Percentiles rank a stretch among this genome's conserved stretches.
phyloP scores from a whole-genome alignment of 2,888 invertebrate species.

The Empis stercorea region DNA sequence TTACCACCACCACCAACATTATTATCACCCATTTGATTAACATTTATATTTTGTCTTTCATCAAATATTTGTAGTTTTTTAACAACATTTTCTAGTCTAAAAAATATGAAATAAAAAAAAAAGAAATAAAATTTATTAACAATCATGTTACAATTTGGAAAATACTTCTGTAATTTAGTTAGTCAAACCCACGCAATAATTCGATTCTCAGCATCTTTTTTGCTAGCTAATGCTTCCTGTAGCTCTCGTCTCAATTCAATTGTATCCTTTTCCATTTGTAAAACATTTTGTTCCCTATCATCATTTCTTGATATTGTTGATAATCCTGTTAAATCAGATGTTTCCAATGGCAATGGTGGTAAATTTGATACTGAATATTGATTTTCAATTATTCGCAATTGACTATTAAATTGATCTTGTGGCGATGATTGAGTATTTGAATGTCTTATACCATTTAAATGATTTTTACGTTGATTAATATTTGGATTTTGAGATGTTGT shows the following conservation, averaged over 20 bases:
- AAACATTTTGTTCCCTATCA: constrained; percentile 7
- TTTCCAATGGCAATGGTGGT: neutral
- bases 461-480: neutral
- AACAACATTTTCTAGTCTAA: constrained; percentile 36
- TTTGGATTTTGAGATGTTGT: constrained; percentile 8
- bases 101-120: constrained; percentile 16
- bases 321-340: neutral
- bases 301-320: constrained; percentile 9
- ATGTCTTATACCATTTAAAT: neutral
- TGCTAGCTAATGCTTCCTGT: constrained; percentile 31
- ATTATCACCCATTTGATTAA: neutral
- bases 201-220: constrained; percentile 34
- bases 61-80: constrained; percentile 27
- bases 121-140: constrained; percentile 3
- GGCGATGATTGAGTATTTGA: neutral
- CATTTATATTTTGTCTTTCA: constrained; percentile 14
- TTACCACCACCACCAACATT: constrained; percentile 7
- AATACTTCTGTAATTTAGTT: constrained; percentile 8
- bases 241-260: constrained; percentile 30
- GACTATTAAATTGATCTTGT: neutral
- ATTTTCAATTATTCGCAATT: constrained; percentile 1
- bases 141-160: neutral
- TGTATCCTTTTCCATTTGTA: constrained; percentile 19
- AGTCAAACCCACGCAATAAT: constrained; percentile 36
- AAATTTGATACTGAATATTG: neutral